phyloP scores from a whole-genome alignment of 1,140 invertebrate genomes.

The Planococcus citri region DNA sequence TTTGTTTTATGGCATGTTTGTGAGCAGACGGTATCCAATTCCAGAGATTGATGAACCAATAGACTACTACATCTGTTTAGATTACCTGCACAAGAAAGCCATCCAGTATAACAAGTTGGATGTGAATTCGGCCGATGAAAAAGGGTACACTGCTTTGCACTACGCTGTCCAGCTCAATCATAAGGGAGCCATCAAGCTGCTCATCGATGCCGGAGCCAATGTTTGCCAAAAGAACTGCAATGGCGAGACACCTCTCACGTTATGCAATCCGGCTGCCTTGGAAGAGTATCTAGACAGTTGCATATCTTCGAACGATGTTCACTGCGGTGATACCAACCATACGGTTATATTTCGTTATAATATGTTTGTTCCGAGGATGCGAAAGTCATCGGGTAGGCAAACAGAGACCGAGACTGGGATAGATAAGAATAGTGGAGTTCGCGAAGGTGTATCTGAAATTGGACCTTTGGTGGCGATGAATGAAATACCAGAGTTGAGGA shows the following conservation, averaged over 20 bases:
- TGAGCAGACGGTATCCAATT: slow-evolving; percentile 36
- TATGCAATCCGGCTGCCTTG: slow-evolving; percentile 49
- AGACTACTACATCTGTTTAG: slow-evolving; percentile 28
- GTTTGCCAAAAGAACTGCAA: slow-evolving; percentile 52
- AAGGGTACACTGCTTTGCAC: slow-evolving; percentile 64
- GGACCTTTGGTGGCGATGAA: slow-evolving; percentile 51
- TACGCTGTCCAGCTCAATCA: slow-evolving; percentile 60
- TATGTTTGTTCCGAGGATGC: slow-evolving; percentile 33
- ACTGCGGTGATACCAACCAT: slow-evolving; percentile 47
- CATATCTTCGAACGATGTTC: slow-evolving; percentile 42
- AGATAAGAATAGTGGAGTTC: background rate
- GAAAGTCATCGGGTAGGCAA: no score
- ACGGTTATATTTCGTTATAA: slow-evolving; percentile 59
- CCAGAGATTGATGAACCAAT: slow-evolving; percentile 29
- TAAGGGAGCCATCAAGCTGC: slow-evolving; percentile 41
- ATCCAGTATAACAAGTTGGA: slow-evolving; percentile 24
- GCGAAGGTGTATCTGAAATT: slow-evolving; percentile 37
- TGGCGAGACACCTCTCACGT: slow-evolving; percentile 49
- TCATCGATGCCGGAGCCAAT: slow-evolving; percentile 56
- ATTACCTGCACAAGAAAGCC: slow-evolving; percentile 25
- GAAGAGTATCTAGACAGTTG: slow-evolving; percentile 58
- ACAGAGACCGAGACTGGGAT: background rate
- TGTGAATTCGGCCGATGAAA: slow-evolving; percentile 52
- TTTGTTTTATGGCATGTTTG: slow-evolving; percentile 37
- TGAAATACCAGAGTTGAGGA: slow-evolving; percentile 44